Evolutionary conservation across 2,113 vertebrate species (phyloP), one percentile per base, ranked within the genome.

Genomic region (Chloropsis cyanopogon): DNA sequence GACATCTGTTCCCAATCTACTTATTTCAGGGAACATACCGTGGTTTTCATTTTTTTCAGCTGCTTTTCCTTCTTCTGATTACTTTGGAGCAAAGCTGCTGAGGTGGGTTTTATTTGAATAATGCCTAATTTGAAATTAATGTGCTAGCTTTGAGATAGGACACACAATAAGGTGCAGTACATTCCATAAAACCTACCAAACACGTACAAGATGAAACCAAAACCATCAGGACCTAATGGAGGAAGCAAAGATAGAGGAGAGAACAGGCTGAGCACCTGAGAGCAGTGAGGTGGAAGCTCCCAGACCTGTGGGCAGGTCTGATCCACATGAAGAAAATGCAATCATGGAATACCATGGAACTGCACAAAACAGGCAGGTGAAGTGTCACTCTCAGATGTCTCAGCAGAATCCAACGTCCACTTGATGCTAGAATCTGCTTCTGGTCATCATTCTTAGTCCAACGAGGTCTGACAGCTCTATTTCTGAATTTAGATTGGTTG

Each of bases 1-100:
- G 90, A 82, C 93, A 91, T 95, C 95, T 94, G 86, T 90, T 96
- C 90, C 56, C 35, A 64, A 79, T 93, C 86, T 79, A 28, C 76
- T 72, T 53, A 25, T 91, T 86, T 66, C 59, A 93, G 47, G 50
- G 72, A 90, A 79, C 52, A 21, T 21, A 65, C 41, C 7, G 18
- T 1, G 6, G 61, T 92, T 96, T 94, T 80, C 86, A 60, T 83
- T 91, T 92, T 92, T 94, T 78, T 91, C 92, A 75, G 83, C 71
- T 90, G 78, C 29, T 91, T 92, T 94, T 88, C 75, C 84, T 64
- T 75, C 73, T 88, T 77, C 88, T 94, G 81, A 93, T 95, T 92
- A 37, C 88, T 93, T 86, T 94, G 87, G 90, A 92, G 50, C 37
- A 47, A 83, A 94, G 61, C 63, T 86, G 56, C 60, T 44, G n/a